Evolutionary conservation across 2,888 invertebrate species (phyloP), one percentile per base, ranked within the genome.

Genomic region (Meghimatium bilineatum): DNA sequence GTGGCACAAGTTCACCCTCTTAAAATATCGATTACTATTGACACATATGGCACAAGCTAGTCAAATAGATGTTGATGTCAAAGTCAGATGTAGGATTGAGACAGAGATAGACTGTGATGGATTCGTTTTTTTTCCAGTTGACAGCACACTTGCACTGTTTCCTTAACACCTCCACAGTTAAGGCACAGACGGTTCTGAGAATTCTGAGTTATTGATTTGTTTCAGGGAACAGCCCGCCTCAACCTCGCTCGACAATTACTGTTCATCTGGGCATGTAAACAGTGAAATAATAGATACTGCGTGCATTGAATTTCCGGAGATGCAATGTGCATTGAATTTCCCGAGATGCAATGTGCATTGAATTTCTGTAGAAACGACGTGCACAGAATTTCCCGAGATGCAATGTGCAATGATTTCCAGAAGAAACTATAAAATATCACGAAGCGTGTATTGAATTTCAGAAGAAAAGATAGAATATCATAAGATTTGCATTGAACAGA

Each of bases 241-340:
- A 44, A 71, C 49, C 72, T 72, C 44, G n/a, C 72, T 29, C n/a
- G 44, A 44, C 44, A 72, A 72, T 72, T 72, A 72, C 72, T 14
- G 72, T 49, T 49, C 72, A 72, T 44, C 49, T 72, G 72, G 29
- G n/a, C 38, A 72, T 44, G 72, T 72, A 44, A 49, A 72, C n/a
- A 63, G 60, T 63, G 60, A n/a, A 63, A n/a, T 63, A 63, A 63
- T 63, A 34, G 67, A 20, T 34, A 34, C 34, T 3, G 3, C 34
- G 8, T 67, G 34, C 34, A 34, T 67, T 17, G 20, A 29, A 34
- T 67, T 67, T 67, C 67, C 14, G 44, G 5, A 44, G 44, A 5
- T 44, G 12, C 44, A 34, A 20, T 34, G 8, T 67, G 67, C 67
- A 34, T 67, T 17, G 20, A 34, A 34, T 32, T 67, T 67, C 67